Base-by-base conservation (phyloP, 2,888 invertebrate genomes). In the Eurytoma adleriae region DNA sequence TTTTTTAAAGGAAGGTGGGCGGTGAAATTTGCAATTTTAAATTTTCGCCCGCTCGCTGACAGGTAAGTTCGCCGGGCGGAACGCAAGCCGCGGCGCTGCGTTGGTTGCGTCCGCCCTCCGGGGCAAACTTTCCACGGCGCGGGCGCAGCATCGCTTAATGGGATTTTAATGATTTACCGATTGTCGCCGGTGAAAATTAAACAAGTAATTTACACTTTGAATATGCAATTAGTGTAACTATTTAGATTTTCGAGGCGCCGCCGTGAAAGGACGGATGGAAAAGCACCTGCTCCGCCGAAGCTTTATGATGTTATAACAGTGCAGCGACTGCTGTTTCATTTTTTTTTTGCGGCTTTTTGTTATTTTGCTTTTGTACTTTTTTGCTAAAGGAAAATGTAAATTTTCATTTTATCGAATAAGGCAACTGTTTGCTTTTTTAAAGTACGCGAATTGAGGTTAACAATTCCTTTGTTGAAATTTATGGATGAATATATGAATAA, bases 111-210 rank as follows among this genome's bases (percentile, higher is more conserved):
- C 3, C n/a, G 30, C n/a, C 57, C 7, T 7, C 16, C 18, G 3
- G 5, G 48, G 24, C 48, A 59, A 70, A 70, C 70, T 59, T 70
- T 59, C 70, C 48, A 18, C 24, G 16, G 54, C 14, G n/a, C 40
- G 69, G 7, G 12, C 56, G 20, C 4, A 4, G 30, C 18, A 30
- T 48, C 30, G 40, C 59, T 59, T 59, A 70, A 70, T 70, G 70
- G 59, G 70, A 59, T 70, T 70, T 70, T 59, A 70, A 70, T 59
- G 14, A 70, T 70, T 70, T 70, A 59, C 70, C 48, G 70, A 70
- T 70, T 70, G 56, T 59, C 59, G 50, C 18, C 14, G 59, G 48
- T 70, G 59, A 70, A 70, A 59, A 70, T 59, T 59, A 59, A 59
- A 70, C 59, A 70, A 70, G 70, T 59, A 59, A 59, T 70, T 70